Percentiles rank a stretch among this genome's conserved stretches.
phyloP scores from a whole-genome alignment of 2,113 vertebrate species.

The Thamnophis sirtalis region DNA sequence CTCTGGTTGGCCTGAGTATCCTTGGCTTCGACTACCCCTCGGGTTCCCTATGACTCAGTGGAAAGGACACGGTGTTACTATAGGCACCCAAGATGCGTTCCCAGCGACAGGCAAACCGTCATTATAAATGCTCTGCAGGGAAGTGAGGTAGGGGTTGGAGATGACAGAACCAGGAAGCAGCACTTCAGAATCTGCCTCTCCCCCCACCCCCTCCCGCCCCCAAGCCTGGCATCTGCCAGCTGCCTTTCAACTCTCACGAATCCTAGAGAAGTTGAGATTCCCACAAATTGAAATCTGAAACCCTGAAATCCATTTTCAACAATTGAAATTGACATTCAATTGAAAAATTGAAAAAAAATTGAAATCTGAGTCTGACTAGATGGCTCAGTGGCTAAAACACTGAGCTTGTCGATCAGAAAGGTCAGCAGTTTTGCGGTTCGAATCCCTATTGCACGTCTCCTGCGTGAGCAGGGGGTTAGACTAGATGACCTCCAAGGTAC shows the following conservation, averaged over 20 bases:
- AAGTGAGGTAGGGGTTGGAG: background rate
- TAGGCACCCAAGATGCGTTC: background rate
- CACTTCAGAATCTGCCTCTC: background rate
- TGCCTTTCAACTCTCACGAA: background rate
- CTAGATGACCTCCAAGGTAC: too few species aligned
- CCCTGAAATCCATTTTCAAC: background rate
- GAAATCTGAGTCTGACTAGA: too few species aligned
- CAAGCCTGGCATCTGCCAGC: background rate
- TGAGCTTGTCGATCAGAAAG: too few species aligned
- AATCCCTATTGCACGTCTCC: too few species aligned
- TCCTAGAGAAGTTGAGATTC: background rate
- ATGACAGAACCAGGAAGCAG: too few species aligned
- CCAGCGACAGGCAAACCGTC: background rate
- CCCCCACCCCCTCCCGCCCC: too few species aligned
- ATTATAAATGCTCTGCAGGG: background rate
- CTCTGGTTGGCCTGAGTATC: too few species aligned
- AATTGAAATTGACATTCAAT: too few species aligned
- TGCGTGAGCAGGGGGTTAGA: too few species aligned
- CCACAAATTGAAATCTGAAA: background rate
- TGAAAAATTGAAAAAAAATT: too few species aligned
- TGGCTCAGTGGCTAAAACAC: too few species aligned
- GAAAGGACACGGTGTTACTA: background rate
- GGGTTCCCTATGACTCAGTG: background rate
- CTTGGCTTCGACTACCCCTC: background rate
- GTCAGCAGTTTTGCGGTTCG: too few species aligned